Conservation (phyloP, 1,140 invertebrate genomes). For the Cyphomyrmex costatus region DNA sequence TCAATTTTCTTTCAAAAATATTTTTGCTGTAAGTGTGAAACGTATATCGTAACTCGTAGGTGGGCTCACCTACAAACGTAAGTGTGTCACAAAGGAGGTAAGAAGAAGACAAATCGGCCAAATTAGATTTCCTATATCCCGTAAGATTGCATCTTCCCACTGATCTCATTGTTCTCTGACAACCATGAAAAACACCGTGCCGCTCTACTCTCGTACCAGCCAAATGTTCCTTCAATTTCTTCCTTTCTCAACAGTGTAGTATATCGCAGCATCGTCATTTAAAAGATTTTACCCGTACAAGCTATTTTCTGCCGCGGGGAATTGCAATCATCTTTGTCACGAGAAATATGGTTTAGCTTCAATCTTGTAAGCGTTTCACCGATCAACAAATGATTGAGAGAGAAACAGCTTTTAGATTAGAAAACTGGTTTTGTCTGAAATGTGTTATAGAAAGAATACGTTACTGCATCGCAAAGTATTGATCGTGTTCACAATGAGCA, state of each 20-base stretch:
- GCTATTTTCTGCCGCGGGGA: background rate
- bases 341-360: background rate
- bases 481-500: conserved; percentile 22
- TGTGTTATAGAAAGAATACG: background rate
- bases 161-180: conserved; percentile 63
- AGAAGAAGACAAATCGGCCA: conserved; percentile 53
- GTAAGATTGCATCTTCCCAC: conserved; percentile 46
- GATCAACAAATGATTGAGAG: background rate
- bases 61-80: background rate
- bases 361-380: conserved; percentile 7
- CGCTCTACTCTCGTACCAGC: conserved; percentile 66
- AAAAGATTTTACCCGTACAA: conserved; percentile 1
- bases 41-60: background rate
- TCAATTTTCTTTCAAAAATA: background rate
- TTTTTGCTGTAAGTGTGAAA: background rate
- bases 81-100: conserved; percentile 1
- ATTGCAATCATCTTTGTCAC: conserved; percentile 1
- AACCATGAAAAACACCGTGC: conserved; percentile 35
- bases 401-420: background rate
- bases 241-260: background rate
- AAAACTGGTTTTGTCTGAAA: background rate
- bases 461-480: background rate
- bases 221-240: conserved; percentile 73
- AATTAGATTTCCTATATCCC: conserved; percentile 65
- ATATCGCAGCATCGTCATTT: conserved; percentile 4